Conservation (phyloP, 2,797 vertebrate genomes). For the Myotis vivesi region DNA sequence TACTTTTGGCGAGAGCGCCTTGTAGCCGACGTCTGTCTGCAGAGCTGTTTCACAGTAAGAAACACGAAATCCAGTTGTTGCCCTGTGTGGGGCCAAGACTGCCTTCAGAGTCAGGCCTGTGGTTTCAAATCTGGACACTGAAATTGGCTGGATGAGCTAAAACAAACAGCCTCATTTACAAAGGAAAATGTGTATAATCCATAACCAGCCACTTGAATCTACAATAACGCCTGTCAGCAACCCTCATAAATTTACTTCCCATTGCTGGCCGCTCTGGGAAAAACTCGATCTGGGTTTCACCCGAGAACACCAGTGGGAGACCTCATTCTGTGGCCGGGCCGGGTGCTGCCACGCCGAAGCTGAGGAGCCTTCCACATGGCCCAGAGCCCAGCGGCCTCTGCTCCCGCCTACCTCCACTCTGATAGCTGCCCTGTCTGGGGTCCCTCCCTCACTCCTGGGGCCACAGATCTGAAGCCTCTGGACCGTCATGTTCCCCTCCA, state of each 20-base stretch:
- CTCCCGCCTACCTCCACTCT: neutral
- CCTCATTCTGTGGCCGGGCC: neutral
- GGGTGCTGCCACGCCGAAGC: accelerated
- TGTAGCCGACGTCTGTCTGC: accelerated
- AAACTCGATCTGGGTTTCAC: neutral
- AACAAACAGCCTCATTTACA: neutral
- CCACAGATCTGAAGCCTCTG: neutral
- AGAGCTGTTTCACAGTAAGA: no score
- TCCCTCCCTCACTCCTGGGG: neutral
- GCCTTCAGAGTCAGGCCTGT: neutral
- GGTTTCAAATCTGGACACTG: neutral
- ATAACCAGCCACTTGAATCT: accelerated
- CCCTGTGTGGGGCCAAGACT: neutral
- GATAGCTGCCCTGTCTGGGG: neutral
- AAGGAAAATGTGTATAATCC: neutral
- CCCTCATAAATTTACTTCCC: accelerated
- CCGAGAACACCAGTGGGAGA: neutral
- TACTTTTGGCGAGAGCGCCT: neutral
- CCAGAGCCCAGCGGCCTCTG: neutral
- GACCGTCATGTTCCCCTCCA: neutral
- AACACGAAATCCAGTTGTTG: accelerated
- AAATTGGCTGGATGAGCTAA: neutral
- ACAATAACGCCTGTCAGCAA: accelerated
- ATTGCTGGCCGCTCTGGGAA: neutral
- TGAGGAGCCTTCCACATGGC: accelerated